Evolutionary conservation across 2,113 vertebrate species (phyloP), one percentile per base, ranked within the genome.

Genomic region (Colossoma macropomum): DNA sequence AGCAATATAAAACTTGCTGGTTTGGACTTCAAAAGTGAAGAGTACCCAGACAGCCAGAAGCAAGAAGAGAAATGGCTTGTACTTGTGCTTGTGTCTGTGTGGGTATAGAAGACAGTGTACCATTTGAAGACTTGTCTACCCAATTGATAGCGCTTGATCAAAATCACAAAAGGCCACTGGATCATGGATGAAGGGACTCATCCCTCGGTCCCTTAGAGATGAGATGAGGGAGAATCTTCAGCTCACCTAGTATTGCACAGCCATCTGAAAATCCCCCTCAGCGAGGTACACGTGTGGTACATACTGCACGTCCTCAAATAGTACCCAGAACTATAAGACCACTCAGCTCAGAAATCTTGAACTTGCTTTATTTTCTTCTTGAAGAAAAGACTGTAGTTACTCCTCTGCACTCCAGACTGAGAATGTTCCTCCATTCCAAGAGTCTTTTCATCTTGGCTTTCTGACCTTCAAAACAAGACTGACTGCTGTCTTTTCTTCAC

Each of bases 121-220:
- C 48, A 32, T 80, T 72, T 80, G 66, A 71, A 25, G 78, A 60
- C 34, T 60, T 15, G 71, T 73, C 34, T 34, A 63, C 16, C 23
- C 28, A 12, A 15, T 48, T 60, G 69, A 63, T 27, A 27, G 45
- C 27, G 23, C 71, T 27, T 82, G 60, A 75, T 66, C 28, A 38
- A 54, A 82, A 75, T 66, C 60, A 82, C 79, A 65, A 65, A 41
- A 75, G 48, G 27, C 48, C 60, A 41, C 45, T 2, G 30, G 48
- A 68, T 56, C 72, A 75, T 9, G 19, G 59, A 74, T 25, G 70
- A 3, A 21, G 17, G 6, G 6, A 15, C 16, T 4, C 38, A 41
- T 41, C 11, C 41, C 9, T 6, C 10, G 41, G 41, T 45, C 41
- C 41, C 41, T 45, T 4, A 45, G 41, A 45, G 41, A 21, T 3